A percentile compares a stretch with the other conserved stretches of the same genome.
phyloP scores from a whole-genome alignment of 2,797 vertebrate genomes.

The Myotis planiceps region DNA sequence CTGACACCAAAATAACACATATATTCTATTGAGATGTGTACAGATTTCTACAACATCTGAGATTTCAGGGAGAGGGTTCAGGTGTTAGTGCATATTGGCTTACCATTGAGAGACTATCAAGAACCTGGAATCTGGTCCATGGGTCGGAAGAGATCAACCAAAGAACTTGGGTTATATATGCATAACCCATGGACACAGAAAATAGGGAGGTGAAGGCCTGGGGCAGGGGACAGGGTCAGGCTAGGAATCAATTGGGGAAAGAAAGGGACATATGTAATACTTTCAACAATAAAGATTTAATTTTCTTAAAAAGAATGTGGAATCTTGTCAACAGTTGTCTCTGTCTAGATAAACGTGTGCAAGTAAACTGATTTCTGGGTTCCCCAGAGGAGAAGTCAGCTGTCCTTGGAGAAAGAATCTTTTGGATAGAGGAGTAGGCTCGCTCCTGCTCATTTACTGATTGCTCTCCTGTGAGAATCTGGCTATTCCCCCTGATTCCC shows the following conservation, averaged over 20 bases:
- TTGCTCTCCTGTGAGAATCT: background rate
- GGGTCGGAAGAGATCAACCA: too few relatives aligned
- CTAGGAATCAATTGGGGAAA: too few relatives aligned
- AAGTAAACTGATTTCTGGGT: background rate
- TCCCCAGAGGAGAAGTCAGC: background rate
- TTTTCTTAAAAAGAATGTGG: background rate
- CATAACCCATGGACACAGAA: too few relatives aligned
- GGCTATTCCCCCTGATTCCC: fast-evolving
- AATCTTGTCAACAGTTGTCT: background rate
- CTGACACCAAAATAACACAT: background rate
- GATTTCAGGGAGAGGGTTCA: background rate
- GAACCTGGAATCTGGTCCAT: background rate
- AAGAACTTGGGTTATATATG: too few relatives aligned
- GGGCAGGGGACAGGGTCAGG: too few relatives aligned
- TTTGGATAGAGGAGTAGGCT: background rate
- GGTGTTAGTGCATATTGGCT: background rate
- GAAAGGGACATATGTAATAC: too few relatives aligned
- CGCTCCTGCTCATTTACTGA: background rate
- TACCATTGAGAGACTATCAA: fast-evolving
- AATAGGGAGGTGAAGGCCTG: too few relatives aligned
- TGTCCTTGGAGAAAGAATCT: background rate
- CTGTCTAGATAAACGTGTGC: background rate
- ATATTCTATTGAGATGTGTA: background rate
- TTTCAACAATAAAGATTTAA: too few relatives aligned
- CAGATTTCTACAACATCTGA: background rate